These are phyloP conservation scores for Mizuhopecten yessoensis DNA, from an alignment of 1,140 invertebrate species.

Conservation along the genomic window DNA sequence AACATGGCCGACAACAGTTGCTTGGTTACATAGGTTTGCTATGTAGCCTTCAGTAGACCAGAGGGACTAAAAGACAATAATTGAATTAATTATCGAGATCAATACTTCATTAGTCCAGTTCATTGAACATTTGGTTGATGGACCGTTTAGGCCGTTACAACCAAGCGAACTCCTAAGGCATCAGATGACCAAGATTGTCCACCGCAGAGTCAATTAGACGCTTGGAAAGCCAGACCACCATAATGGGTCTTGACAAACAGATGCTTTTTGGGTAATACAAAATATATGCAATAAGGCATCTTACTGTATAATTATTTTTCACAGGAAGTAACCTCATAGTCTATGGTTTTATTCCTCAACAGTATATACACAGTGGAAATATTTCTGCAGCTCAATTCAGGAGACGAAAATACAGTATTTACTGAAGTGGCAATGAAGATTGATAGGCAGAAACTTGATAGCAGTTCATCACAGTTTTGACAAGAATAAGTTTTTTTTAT, in stretches of 20 bases:
- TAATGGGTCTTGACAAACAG: constrained; percentile 38
- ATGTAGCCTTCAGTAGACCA: not conserved
- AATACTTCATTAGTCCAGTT: constrained; percentile 7
- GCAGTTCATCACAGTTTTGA: not conserved
- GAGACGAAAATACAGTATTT: not conserved
- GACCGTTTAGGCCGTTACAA: constrained; percentile 1
- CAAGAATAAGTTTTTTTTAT: not conserved
- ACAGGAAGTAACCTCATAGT: not conserved
- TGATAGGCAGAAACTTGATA: not conserved
- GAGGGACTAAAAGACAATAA: constrained; percentile 18
- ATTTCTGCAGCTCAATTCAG: not conserved
- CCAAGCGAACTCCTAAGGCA: constrained; percentile 5
- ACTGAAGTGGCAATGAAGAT: not conserved
- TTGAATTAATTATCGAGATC: constrained; percentile 25
- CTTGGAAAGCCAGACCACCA: constrained; percentile 12
- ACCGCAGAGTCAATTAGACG: constrained; percentile 16
- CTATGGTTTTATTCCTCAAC: not conserved
- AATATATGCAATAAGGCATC: not conserved
- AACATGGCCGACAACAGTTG: not conserved
- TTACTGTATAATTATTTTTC: not conserved
- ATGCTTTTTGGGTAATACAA: constrained; percentile 14
- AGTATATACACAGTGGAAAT: not conserved
- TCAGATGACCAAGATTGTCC: not conserved
- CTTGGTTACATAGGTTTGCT: not conserved
- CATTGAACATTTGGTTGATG: constrained; percentile 24